Conservation (phyloP, 2,888 invertebrate genomes). For the Caenorhabditis auriculariae region DNA sequence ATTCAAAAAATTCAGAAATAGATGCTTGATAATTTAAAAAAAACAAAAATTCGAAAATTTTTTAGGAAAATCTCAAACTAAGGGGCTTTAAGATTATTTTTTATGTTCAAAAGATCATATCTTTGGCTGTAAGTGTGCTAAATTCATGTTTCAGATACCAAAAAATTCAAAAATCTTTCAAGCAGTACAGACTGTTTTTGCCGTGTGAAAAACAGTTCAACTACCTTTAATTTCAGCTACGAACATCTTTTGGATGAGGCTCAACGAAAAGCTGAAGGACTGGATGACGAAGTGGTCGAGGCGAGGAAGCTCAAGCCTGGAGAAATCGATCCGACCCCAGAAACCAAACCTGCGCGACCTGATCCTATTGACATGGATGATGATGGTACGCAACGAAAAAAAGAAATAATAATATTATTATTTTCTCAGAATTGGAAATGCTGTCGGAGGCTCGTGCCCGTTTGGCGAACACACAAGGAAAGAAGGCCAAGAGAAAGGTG, state of each 20-base stretch:
- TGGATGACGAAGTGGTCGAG: slow-evolving; percentile 80
- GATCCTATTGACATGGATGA: slow-evolving; percentile 99
- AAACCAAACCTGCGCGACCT: slow-evolving; percentile 97
- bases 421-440: slow-evolving; percentile 96
- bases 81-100: background rate
- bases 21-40: too few species aligned
- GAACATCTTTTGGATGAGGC: slow-evolving; percentile 77
- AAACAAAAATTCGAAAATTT: background rate
- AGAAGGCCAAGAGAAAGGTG: slow-evolving; percentile 70
- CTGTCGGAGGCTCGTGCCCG: slow-evolving; percentile 96
- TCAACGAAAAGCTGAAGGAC: slow-evolving; percentile 88
- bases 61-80: background rate
- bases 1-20: background rate
- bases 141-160: too few species aligned
- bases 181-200: too few species aligned
- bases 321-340: slow-evolving; percentile 99
- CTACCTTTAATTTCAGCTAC: slow-evolving; percentile 37
- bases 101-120: too few species aligned
- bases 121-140: background rate
- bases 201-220: too few species aligned
- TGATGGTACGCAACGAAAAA: slow-evolving; percentile 76
- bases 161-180: too few species aligned
- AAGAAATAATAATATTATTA: slow-evolving; percentile 14
- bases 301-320: slow-evolving; percentile 96
- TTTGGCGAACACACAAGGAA: slow-evolving; percentile 94